Evolutionary conservation across 2,888 invertebrate genomes (phyloP), one percentile per base, ranked within the genome.

Genomic region (Heliconius ismenius): DNA sequence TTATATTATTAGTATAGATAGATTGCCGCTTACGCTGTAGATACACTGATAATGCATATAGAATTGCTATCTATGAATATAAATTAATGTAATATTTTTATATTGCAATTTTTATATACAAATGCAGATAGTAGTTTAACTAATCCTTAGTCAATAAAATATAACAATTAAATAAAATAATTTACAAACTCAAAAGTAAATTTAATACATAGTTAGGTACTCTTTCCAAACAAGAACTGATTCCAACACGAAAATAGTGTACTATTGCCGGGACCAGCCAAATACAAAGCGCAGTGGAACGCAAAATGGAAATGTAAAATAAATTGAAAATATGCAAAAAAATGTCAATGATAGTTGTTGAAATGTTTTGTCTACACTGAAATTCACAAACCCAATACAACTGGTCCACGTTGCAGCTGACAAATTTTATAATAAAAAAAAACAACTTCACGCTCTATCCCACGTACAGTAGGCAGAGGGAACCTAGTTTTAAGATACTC

Each of bases 281-380:
- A 69, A 76, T 43, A 74, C 39, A 70, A 74, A 77, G 70, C 64
- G 49, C 70, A 60, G 15, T 77, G 69, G 43, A 69, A 77, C 75
- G 58, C 49, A 67, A 74, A 68, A 76, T 76, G 67, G 74, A 76
- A 76, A 76, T 76, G 68, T 39, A 58, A 74, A 74, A 75, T 74
- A 74, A 77, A 77, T 74, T 36, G 58, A 77, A 67, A 77, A 77
- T 58, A 74, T 65, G 18, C 43, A 67, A 73, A 69, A 68, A 62
- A 69, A 64, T 58, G 13, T 43, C 43, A 39, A 58, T 26, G 32
- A 49, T 54, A 65, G 60, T 65, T 54, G 65, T 65, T 58, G 65
- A 70, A 70, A 60, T 76, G 73, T 78, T 76, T 76, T 74, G 65
- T 76, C 58, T 69, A 64, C 64, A 36, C 28, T 70, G 54, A 70